phyloP scores from a whole-genome alignment of 2,888 invertebrate species.

The Dolichomitus sp. region DNA sequence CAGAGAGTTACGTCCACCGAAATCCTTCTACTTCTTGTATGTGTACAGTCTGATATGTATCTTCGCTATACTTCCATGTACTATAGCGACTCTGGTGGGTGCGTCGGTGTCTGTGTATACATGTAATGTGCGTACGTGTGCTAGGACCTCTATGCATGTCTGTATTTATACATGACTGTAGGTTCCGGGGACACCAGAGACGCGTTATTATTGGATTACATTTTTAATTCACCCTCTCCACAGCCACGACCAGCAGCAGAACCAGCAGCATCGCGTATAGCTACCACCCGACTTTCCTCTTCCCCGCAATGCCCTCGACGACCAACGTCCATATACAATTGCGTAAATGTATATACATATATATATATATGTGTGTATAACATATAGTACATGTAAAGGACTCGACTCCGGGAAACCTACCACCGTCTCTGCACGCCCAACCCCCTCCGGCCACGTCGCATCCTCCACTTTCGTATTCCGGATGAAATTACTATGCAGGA shows the following conservation, averaged over 20 bases:
- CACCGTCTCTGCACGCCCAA: slow-evolving; percentile 69
- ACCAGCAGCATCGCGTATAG: slow-evolving; percentile 65
- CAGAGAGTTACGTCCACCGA: slow-evolving; percentile 49
- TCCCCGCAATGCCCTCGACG: slow-evolving; percentile 68
- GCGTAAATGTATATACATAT: slow-evolving; percentile 48
- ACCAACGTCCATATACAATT: slow-evolving; percentile 68
- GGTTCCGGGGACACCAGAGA: slow-evolving; percentile 82
- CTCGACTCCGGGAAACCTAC: slow-evolving; percentile 59
- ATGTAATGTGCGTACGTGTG: slow-evolving; percentile 21
- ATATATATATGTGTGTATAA: slow-evolving; percentile 53
- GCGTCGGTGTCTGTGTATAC: background rate
- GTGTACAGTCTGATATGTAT: slow-evolving; percentile 64
- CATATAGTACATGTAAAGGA: slow-evolving; percentile 58
- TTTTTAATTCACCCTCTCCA: slow-evolving; percentile 85
- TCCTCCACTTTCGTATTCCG: slow-evolving; percentile 85
- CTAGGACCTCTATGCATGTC: slow-evolving; percentile 45
- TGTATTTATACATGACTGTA: slow-evolving; percentile 56
- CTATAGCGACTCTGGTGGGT: slow-evolving; percentile 15
- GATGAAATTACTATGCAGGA: slow-evolving; percentile 86
- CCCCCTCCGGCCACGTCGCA: slow-evolving; percentile 77
- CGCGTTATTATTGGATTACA: slow-evolving; percentile 86
- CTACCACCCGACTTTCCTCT: slow-evolving; percentile 68
- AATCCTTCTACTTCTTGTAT: slow-evolving; percentile 62
- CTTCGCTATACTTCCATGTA: slow-evolving; percentile 64
- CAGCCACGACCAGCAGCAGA: slow-evolving; percentile 57